Base-by-base conservation (phyloP, 2,113 vertebrate genomes). In the Pterophyllum scalare region DNA sequence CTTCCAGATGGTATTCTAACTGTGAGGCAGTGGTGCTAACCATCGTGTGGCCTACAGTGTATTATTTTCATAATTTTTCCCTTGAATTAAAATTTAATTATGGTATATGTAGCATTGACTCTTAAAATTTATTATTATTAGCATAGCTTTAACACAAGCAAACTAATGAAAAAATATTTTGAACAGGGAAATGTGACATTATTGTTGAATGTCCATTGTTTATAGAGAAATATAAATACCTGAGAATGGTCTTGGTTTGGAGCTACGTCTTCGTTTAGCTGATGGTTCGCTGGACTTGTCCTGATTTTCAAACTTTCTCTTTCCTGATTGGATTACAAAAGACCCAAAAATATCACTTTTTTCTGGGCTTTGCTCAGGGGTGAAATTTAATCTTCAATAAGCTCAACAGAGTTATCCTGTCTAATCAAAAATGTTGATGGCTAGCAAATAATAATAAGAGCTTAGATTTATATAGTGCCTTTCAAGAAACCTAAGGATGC, bases 161-260 rank as follows among this genome's bases (percentile, higher is more conserved):
- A 61, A 61, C 59, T 28, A 28, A 28, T 28, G 26, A 28, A 28
- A 28, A 28, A 28, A 28, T 28, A 28, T 28, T 28, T 28, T 28
- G 26, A 28, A 28, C 26, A 28, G 26, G 26, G 26, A 28, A 28
- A 28, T 3, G 26, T 28, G 26, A 28, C 2, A 33, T 33, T 17
- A 60, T 60, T 60, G 15, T 20, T 61, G 31, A 61, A 61, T 33
- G 15, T 8, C 9, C 7, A 33, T 35, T 61, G 5, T 7, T 62
- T 62, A 62, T 11, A 62, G 60, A 62, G 19, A 35, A 62, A 62
- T 11, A 7, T 40, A 40, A 40, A 40, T 62, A 86, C 87, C 80
- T 33, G 2, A 1, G 19, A n/a, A n/a, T 35, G 10, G 19, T 61
- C 59, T 61, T 61, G 2, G 59, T 61, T 61, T 19, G 17, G 31